Percentiles rank a stretch among this genome's conserved stretches.
Conservation (phyloP, 2,888 invertebrate genomes). For the Dioctria rufipes region DNA sequence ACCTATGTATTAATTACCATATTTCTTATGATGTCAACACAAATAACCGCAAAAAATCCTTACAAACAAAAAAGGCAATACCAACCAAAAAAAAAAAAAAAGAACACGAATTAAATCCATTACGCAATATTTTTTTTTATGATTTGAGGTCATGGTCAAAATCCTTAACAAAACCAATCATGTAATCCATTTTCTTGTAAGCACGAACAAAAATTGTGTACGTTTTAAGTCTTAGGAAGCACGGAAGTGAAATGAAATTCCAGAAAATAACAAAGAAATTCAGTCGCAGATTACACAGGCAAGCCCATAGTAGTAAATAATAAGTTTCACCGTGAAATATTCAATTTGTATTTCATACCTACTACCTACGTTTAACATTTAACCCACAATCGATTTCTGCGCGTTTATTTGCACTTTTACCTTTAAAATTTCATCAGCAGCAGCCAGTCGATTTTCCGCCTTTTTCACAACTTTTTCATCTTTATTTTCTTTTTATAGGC, state of each 20-base stretch:
- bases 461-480: background rate
- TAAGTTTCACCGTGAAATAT: background rate
- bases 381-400: constrained; percentile 16
- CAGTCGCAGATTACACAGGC: background rate
- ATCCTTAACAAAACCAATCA: background rate
- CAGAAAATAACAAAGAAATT: background rate
- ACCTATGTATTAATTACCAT: too few species aligned
- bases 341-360: constrained; percentile 19
- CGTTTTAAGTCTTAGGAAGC: background rate
- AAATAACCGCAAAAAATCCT: too few species aligned
- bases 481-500: too few species aligned
- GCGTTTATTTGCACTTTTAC: constrained; percentile 53
- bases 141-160: constrained; percentile 7
- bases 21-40: too few species aligned
- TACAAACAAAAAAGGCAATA: too few species aligned
- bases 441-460: background rate
- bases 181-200: background rate
- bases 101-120: background rate
- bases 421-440: constrained; percentile 44
- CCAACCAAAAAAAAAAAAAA: too few species aligned
- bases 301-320: background rate
- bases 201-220: background rate
- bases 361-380: constrained; percentile 40
- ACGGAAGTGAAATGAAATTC: background rate
- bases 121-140: background rate